phyloP scores from a whole-genome alignment of 92 coral and sea anemone genomes.

The Actinernus sp. region DNA sequence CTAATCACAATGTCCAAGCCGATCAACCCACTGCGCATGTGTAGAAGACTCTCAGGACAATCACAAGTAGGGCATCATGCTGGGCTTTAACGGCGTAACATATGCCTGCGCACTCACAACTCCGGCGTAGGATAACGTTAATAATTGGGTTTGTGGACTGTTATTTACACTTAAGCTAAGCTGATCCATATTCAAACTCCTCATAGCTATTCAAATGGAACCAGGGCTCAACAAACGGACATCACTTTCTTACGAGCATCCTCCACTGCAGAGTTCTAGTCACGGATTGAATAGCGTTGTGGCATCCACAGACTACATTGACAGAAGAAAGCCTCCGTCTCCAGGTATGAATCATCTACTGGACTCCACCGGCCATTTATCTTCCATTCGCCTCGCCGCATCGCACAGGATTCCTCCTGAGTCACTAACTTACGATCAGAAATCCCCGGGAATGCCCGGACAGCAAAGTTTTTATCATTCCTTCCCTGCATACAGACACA shows the following conservation, averaged over 20 bases:
- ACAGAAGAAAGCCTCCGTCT: constrained; percentile 72
- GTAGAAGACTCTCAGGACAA: constrained; percentile 81
- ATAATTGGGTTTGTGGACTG: constrained; percentile 78
- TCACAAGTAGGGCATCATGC: constrained; percentile 81
- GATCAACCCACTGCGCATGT: constrained; percentile 91
- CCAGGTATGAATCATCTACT: constrained; percentile 89
- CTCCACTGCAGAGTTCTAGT: constrained; percentile 66
- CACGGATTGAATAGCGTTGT: constrained; percentile 64
- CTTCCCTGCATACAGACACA: constrained; percentile 94
- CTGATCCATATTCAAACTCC: constrained; percentile 88
- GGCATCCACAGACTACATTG: constrained; percentile 68
- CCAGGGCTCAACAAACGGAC: constrained; percentile 78
- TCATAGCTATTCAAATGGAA: constrained; percentile 82
- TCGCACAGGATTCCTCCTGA: constrained; percentile 81
- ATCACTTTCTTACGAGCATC: constrained; percentile 74
- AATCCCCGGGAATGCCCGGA: constrained; percentile 86
- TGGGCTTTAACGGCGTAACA: constrained; percentile 95
- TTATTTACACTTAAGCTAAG: constrained; percentile 82
- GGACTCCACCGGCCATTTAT: constrained; percentile 85
- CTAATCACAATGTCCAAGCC: constrained; percentile 91
- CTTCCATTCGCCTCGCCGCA: constrained; percentile 85
- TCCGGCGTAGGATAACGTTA: constrained; percentile 86
- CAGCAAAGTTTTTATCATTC: constrained; percentile 95
- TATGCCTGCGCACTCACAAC: constrained; percentile 90
- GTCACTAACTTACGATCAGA: constrained; percentile 85